These are phyloP conservation scores for Thryonomys swinderianus DNA, from an alignment of 2,113 vertebrate species.

Conservation along the genomic window DNA sequence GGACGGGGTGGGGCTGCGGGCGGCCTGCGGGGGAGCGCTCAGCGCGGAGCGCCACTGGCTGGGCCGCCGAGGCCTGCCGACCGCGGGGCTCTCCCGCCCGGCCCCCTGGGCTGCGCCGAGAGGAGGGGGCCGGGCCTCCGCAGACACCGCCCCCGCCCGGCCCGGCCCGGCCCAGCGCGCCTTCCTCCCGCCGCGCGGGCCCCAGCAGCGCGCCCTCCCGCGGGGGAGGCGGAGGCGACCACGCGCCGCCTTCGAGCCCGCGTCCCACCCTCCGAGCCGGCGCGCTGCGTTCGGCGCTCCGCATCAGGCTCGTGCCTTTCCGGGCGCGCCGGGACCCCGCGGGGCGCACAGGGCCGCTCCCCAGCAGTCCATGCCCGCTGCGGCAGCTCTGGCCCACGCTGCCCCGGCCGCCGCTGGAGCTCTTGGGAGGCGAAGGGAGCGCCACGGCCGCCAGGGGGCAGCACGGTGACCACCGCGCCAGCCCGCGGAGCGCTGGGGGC, in stretches of 20 bases:
- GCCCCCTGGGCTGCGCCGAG: neutral
- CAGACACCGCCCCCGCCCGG: neutral
- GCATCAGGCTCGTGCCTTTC: neutral
- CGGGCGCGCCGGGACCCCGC: neutral
- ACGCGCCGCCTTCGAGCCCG: neutral
- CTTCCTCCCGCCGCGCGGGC: neutral
- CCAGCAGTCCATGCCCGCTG: neutral
- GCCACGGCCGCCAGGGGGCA: slow-evolving; percentile 73
- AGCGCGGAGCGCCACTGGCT: slow-evolving; percentile 60
- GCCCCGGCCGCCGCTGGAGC: neutral
- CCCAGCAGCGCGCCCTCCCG: neutral
- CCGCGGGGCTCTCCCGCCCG: neutral
- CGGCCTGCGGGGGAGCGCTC: slow-evolving; percentile 42
- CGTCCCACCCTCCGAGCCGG: neutral
- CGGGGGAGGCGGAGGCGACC: neutral
- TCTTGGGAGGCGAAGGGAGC: neutral
- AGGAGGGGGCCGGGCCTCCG: neutral
- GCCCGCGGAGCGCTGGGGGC: neutral
- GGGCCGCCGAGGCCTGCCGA: neutral
- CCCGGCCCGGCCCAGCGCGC: neutral
- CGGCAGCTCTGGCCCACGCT: neutral
- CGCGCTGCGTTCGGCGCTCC: neutral
- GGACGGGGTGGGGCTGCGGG: slow-evolving; percentile 45
- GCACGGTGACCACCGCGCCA: neutral
- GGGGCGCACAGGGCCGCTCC: neutral